A percentile compares a stretch with the other conserved stretches of the same genome.
Conservation (phyloP, 2,888 invertebrate species). For the Drosophila macrothrix region DNA sequence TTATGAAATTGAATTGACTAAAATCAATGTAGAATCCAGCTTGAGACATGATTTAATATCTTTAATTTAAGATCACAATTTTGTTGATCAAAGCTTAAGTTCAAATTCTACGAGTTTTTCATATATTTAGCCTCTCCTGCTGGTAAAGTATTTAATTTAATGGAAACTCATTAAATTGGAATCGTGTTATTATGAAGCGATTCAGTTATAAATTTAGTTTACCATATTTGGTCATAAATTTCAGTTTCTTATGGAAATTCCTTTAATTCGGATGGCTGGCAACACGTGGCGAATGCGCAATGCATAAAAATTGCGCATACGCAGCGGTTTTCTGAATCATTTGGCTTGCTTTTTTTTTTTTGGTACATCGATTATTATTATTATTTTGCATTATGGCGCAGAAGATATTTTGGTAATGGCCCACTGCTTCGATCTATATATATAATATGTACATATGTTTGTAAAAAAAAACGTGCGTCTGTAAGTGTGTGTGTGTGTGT, state of each 20-base stretch:
- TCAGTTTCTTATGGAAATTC: not conserved
- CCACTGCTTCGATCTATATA: constrained; percentile 40
- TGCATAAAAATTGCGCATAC: constrained; percentile 66
- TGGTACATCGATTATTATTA: constrained; percentile 15
- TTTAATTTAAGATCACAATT: not conserved
- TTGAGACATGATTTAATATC: not conserved
- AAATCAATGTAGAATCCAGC: not conserved
- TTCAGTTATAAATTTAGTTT: not conserved
- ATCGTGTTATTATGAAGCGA: not conserved
- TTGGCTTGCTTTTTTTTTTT: constrained; percentile 1
- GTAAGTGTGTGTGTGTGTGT: not conserved
- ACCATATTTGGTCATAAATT: not conserved
- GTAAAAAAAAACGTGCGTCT: constrained; percentile 1
- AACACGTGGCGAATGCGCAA: constrained; percentile 52
- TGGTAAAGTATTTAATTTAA: not conserved
- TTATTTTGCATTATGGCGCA: constrained; percentile 51
- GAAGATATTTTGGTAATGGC: constrained; percentile 33
- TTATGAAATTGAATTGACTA: not conserved
- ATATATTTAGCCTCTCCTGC: not conserved
- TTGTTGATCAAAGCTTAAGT: not conserved
- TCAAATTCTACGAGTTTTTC: not conserved
- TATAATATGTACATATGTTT: constrained; percentile 3
- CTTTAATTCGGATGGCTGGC: not conserved
- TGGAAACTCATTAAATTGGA: not conserved
- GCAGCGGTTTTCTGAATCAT: constrained; percentile 50